Evolutionary conservation across 2,113 vertebrate genomes (phyloP).

Genomic region (Anhinga rufa): DNA sequence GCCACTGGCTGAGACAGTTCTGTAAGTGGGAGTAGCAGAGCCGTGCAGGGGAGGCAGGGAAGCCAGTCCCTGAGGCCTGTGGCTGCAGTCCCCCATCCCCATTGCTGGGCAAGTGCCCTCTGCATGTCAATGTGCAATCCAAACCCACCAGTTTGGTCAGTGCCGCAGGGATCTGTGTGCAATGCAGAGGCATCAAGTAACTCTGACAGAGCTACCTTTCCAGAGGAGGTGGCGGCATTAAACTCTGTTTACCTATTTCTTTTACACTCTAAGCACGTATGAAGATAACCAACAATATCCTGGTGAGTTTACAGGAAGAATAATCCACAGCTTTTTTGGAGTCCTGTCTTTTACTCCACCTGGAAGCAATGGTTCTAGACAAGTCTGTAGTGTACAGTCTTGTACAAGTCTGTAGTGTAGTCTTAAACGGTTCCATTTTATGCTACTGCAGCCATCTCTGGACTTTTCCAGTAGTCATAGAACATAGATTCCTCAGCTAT

Average conservation of each 20-base stretch:
- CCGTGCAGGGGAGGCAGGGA: neutral
- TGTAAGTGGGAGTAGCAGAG: neutral
- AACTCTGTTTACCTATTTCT: neutral
- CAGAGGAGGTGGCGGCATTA: neutral
- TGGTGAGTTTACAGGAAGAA: neutral
- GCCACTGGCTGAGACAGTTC: neutral
- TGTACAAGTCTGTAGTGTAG: neutral
- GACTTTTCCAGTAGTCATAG: neutral
- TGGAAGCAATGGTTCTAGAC: neutral
- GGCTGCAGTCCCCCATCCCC: neutral
- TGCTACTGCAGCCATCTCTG: neutral
- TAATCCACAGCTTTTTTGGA: neutral
- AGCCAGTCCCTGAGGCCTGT: neutral
- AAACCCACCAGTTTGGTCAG: neutral
- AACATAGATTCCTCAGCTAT: neutral
- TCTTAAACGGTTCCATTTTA: neutral
- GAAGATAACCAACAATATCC: neutral
- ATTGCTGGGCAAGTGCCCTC: fast-evolving
- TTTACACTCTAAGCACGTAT: neutral
- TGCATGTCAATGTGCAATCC: neutral
- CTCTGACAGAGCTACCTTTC: neutral
- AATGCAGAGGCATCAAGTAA: neutral
- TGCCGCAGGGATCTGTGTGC: neutral
- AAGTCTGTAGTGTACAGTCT: neutral
- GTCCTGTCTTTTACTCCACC: neutral